Evolutionary conservation across 1,140 invertebrate species (phyloP), one percentile per base, ranked within the genome.

Genomic region (Polypedilum vanderplanki): DNA sequence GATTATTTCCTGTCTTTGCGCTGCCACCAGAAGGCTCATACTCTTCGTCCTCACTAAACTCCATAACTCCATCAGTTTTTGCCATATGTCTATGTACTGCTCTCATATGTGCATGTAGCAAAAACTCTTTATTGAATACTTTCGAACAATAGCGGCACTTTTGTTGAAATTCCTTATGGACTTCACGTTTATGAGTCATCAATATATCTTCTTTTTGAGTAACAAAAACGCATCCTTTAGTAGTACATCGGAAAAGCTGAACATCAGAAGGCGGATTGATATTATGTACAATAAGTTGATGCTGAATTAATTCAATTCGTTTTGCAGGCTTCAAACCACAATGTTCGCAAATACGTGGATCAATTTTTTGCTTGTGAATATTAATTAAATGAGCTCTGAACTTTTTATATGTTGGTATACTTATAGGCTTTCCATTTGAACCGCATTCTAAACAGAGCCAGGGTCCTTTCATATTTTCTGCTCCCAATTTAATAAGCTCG

Each of bases 371-470:
- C 78, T 90, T 89, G 78, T 95, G 93, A 0, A 91, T 87, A 77
- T 93, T 90, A 41, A 91, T 88, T 81, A 94, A 87, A 84, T 95
- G 93, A 75, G 90, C 88, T 75, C 92, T 86, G 79, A 90, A 95
- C 76, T 88, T 87, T 75, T 89, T 90, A 80, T 94, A 94, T 24
- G 89, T 87, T 20, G 88, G 87, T 80, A 94, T 93, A 79, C 89
- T 87, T 22, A 89, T 81, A 77, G 89, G 85, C 81, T 88, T 84
- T 78, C 87, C 83, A 82, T 85, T 85, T 78, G 86, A 86, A n/a
- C 86, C 88, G 81, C 88, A 90, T 64, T 87, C 84, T n/a, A 88
- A 80, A 79, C 89, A 90, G 41, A 88, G 83, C 89, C 89, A 91
- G 15, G 89, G 89, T 0, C 89, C 89, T 77, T 83, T 84, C 0